Conservation (phyloP, 2,888 invertebrate species). For the Pollenia amentaria region DNA sequence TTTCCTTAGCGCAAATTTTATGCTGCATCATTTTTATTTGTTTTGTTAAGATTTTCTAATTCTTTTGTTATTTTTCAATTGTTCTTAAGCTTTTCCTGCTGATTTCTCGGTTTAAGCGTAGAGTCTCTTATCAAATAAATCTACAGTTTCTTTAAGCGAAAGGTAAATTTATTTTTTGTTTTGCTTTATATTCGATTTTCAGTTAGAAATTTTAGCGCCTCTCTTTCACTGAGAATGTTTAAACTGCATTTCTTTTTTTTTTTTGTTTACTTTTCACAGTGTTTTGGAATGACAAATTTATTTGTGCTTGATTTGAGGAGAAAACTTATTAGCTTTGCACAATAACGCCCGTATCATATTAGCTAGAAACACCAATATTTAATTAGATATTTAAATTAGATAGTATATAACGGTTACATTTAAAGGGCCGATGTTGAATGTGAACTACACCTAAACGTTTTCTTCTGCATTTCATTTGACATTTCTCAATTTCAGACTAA, state of each 20-base stretch:
- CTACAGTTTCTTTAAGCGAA: slow-evolving; percentile 42
- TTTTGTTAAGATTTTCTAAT: neutral
- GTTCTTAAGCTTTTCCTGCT: slow-evolving; percentile 32
- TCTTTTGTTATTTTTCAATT: slow-evolving; percentile 34
- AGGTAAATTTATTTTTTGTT: slow-evolving; percentile 26
- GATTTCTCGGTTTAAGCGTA: slow-evolving; percentile 1
- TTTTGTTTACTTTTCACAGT: slow-evolving; percentile 19
- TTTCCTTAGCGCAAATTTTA: slow-evolving; percentile 1
- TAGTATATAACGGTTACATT: no score
- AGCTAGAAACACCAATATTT: no score
- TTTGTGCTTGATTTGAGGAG: neutral
- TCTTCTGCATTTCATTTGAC: no score
- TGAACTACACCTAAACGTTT: no score
- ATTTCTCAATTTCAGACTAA: no score
- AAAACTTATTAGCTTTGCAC: neutral
- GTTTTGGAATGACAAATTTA: slow-evolving; percentile 1
- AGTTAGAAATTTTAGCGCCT: slow-evolving; percentile 41
- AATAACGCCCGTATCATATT: no score
- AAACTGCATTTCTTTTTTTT: neutral
- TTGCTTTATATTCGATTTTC: slow-evolving; percentile 40
- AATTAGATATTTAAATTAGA: no score
- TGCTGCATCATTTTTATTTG: slow-evolving; percentile 63
- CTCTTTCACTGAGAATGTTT: slow-evolving; percentile 57
- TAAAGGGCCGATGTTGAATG: no score
- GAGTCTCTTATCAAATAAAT: slow-evolving; percentile 22